Percentiles rank a stretch among this genome's conserved stretches.
These are phyloP conservation scores for Alouatta palliata DNA, from an alignment of 2,113 vertebrate genomes.

Conservation along the genomic window DNA sequence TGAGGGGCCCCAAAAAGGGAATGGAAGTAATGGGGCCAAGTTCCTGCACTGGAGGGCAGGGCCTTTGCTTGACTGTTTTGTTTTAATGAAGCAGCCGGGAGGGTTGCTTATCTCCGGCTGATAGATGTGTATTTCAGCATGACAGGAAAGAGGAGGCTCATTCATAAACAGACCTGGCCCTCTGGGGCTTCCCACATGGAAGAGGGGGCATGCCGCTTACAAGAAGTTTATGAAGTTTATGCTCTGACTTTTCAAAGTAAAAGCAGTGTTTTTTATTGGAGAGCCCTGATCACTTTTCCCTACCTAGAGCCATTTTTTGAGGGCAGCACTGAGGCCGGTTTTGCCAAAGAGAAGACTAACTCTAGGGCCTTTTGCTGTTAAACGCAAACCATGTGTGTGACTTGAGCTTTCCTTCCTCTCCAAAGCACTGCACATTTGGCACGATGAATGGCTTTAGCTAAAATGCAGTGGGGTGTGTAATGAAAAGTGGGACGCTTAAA, in stretches of 20 bases:
- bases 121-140: constrained; percentile 67
- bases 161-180: constrained; percentile 68
- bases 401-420: background rate
- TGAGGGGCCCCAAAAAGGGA: constrained; percentile 85
- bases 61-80: background rate
- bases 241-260: constrained; percentile 38
- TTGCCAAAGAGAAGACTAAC: background rate
- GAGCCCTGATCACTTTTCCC: constrained; percentile 32
- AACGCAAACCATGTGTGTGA: constrained; percentile 78
- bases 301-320: constrained; percentile 15
- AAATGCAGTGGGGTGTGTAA: constrained; percentile 35
- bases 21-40: background rate
- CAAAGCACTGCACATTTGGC: constrained; percentile 48
- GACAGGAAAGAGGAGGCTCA: constrained; percentile 76
- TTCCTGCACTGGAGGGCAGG: constrained; percentile 42
- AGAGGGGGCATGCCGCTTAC: background rate
- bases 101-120: constrained; percentile 69
- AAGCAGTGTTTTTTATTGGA: background rate
- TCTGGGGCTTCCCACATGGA: constrained; percentile 24
- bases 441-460: background rate
- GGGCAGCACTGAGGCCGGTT: constrained; percentile 24
- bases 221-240: background rate
- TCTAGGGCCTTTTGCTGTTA: background rate
- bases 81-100: constrained; percentile 61
- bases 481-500: constrained; percentile 8